Base-by-base conservation (phyloP, 2,888 invertebrate genomes). In the Steinernema carpocapsae region DNA sequence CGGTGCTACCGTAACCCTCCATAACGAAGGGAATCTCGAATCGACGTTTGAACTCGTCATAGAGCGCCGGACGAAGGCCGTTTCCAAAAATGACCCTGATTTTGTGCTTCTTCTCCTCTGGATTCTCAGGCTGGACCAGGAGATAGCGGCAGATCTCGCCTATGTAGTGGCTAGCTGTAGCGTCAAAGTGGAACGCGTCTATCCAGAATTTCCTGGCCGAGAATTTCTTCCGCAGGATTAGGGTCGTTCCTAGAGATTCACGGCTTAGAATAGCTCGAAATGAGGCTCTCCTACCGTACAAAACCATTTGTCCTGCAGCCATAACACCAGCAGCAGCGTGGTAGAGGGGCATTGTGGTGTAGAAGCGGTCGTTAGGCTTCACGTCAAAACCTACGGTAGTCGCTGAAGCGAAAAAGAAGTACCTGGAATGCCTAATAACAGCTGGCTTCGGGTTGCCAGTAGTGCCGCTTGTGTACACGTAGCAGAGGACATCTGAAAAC, bases 401-500 rank as follows among this genome's bases (percentile, higher is more conserved):
- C 19, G 86, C 48, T 19, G 48, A 7, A 14, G 48, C 48, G 48
- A 48, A 48, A 48, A 48, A 48, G 48, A n/a, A 48, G 17, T n/a
- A 48, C 19, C 48, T 92, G 64, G 94, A 93, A 86, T 95, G 93
- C 29, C 93, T 94, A 84, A 99, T 95, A 72, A 97, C 93, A 51
- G 97, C 97, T 56, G 97, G 97, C 89, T 97, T 99, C 0, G 97
- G 97, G 75, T 97, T 89, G 1, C 99, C 99, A 0, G 99, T 99
- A 0, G 99, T 99, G 43, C 99, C 99, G 43, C 97, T 97, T 0
- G 99, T 99, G 89, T 95, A 99, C 86, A 99, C 96, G 88, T 96
- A 99, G 70, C 97, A 91, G 73, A 97, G 89, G 59, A 88, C 87
- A 76, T 87, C 89, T 87, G 72, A 37, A 77, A 17, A 2, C 17